A percentile compares a stretch with the other conserved stretches of the same genome.
Conservation (phyloP, 2,113 vertebrate genomes). For the Amphilophus citrinellus region DNA sequence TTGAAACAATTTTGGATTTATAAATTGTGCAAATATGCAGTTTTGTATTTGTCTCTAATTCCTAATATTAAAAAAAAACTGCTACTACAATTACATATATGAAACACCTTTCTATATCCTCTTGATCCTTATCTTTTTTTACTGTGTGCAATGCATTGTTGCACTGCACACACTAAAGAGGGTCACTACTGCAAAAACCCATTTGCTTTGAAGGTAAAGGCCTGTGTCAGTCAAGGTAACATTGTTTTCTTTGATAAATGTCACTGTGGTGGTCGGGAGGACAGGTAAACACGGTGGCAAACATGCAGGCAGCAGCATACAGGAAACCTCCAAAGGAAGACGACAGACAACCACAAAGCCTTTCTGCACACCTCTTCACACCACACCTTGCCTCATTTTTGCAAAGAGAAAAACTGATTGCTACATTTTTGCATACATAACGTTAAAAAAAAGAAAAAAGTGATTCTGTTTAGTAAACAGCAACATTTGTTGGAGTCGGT, state of each 20-base stretch:
- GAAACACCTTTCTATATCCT: not conserved
- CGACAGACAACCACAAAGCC: conserved; percentile 58
- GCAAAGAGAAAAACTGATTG: conserved; percentile 60
- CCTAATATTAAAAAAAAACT: not conserved
- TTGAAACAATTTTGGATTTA: not conserved
- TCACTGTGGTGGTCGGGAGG: conserved; percentile 59
- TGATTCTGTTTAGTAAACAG: not conserved
- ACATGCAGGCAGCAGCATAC: conserved; percentile 58
- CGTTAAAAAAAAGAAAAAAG: not conserved
- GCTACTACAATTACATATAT: accelerated
- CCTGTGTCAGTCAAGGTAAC: conserved; percentile 6
- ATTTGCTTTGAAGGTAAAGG: conserved; percentile 32
- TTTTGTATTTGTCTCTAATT: not conserved
- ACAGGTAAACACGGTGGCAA: conserved; percentile 71
- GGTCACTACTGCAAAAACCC: not conserved
- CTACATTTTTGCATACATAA: conserved; percentile 10
- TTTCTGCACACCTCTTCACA: conserved; percentile 61
- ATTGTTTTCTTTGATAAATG: conserved; percentile 23
- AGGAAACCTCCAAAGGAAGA: conserved; percentile 75
- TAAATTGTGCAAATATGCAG: not conserved
- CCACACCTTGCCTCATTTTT: conserved; percentile 65
- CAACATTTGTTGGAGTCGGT: not conserved
- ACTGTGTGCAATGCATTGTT: not conserved
- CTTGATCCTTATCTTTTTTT: not conserved
- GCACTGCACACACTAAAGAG: not conserved